These are phyloP conservation scores for Dicycla oo DNA, from an alignment of 2,888 invertebrate genomes.

Conservation along the genomic window DNA sequence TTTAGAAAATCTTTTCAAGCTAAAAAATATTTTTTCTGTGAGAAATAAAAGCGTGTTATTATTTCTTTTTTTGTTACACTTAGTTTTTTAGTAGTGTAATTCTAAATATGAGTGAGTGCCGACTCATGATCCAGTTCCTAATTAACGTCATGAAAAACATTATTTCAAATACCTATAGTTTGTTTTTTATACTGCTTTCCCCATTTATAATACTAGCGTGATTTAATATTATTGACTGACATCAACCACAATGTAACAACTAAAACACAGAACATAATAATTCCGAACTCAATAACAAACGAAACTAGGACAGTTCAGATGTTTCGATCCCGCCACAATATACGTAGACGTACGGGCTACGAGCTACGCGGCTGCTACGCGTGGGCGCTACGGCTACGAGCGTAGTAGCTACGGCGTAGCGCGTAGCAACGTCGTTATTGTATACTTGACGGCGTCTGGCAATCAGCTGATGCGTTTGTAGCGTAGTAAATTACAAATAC, in stretches of 20 bases:
- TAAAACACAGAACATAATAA: constrained; percentile 24
- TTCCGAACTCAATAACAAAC: constrained; percentile 42
- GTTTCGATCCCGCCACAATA: constrained; percentile 43
- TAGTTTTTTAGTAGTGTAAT: background rate
- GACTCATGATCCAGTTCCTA: background rate
- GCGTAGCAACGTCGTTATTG: constrained; percentile 69
- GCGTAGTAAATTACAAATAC: constrained; percentile 22
- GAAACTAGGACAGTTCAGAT: constrained; percentile 41
- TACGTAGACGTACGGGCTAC: constrained; percentile 32
- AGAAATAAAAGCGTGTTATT: background rate
- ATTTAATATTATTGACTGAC: background rate
- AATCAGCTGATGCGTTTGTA: constrained; percentile 65
- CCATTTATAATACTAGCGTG: background rate
- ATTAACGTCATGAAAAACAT: background rate
- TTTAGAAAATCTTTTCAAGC: background rate
- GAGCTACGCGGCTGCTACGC: constrained; percentile 70
- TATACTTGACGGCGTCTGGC: constrained; percentile 67
- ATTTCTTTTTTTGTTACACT: background rate
- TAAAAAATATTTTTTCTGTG: too few relatives aligned
- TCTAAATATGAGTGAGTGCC: too few relatives aligned
- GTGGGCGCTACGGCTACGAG: constrained; percentile 73
- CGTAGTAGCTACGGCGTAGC: constrained; percentile 58
- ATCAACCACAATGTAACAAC: background rate
- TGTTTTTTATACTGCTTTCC: background rate
- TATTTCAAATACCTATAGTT: background rate